Evolutionary conservation across 2,113 vertebrate species (phyloP), one percentile per base, ranked within the genome.

Genomic region (Sorex araneus): DNA sequence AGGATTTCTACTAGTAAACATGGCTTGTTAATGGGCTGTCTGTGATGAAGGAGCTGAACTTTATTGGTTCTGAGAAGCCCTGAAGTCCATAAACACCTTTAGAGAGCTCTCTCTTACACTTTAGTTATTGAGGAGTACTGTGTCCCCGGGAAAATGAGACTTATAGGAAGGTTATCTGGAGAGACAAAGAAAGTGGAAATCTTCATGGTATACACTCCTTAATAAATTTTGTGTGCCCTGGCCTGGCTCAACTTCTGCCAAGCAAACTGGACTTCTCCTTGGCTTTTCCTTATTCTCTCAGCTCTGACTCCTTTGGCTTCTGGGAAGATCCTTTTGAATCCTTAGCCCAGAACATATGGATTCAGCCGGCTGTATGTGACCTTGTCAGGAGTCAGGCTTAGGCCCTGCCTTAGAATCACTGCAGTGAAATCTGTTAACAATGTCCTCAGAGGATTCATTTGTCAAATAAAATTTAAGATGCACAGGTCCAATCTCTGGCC

Each of bases 81-180:
- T 84, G 85, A 95, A 96, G 95, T 95, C 96, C 95, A 90, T 97
- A 98, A 97, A 97, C 96, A 96, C 96, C 94, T 96, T 97, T 97
- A n/a, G n/a, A n/a, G n/a, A n/a, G 87, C 92, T 97, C 19, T 92
- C 97, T 95, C 67, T 95, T 80, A 82, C 47, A 93, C 83, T 90
- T 87, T 73, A 92, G 89, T 95, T 96, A 91, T 94, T 93, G 71
- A 83, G 18, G 89, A 96, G 82, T n/a, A 16, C 82, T 91, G 2
- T 97, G 95, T 94, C 82, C 54, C 74, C 94, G 90, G 84, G 73
- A 96, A 96, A 93, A 83, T 69, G 80, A 84, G 94, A 94, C 94
- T 90, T 54, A 1, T 12, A 32, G 76, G 73, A 87, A 78, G 87
- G 78, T 28, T 86, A 21, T 50, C 88, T 78, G 69, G 88, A 57